Base-by-base conservation (phyloP, 2,888 invertebrate genomes). In the Azorinus chamasolen region DNA sequence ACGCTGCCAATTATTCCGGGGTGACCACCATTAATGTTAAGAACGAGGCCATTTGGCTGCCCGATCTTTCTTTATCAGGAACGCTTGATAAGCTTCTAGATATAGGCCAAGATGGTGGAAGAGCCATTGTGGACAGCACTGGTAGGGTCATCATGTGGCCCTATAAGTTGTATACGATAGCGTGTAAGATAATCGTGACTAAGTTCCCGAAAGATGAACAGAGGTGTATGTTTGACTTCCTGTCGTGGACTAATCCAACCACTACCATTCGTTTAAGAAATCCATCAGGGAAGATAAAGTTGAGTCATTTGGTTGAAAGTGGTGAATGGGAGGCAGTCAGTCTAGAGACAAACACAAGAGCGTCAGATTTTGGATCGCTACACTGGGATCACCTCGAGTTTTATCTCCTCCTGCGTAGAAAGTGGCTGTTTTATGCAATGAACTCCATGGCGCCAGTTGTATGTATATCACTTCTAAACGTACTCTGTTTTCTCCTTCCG, bases 181-280 rank as follows among this genome's bases (percentile, higher is more conserved):
- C 73, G 0, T 79, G 79, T 63, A 70, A 66, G 55, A 79, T 79
- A 43, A 59, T 20, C 8, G 63, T 79, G 0, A 24, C 32, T 3
- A 63, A 79, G 10, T 85, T 82, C 73, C 85, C 85, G 12, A 83
- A 82, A 46, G 85, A 85, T 45, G 53, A 64, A 12, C 85, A 85
- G 54, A 63, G 50, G 0, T 85, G 85, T 71, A 57, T 46, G 6
- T 76, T 85, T 45, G 79, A 83, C 39, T 82, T 85, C 32, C 54
- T 72, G 8, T 69, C 80, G 1, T 83, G 83, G 79, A 73, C 72
- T 0, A 76, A 73, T 22, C 76, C 76, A 0, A 37, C 37, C 1
- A 48, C 69, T 6, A 62, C 63, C 16, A 46, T 80, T 18, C 37
- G 25, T n/a, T 43, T 80, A 1, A 45, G n/a, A 5, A 76, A 37